Conservation (phyloP, 2,797 vertebrate species). For the Denticeps clupeoides region DNA sequence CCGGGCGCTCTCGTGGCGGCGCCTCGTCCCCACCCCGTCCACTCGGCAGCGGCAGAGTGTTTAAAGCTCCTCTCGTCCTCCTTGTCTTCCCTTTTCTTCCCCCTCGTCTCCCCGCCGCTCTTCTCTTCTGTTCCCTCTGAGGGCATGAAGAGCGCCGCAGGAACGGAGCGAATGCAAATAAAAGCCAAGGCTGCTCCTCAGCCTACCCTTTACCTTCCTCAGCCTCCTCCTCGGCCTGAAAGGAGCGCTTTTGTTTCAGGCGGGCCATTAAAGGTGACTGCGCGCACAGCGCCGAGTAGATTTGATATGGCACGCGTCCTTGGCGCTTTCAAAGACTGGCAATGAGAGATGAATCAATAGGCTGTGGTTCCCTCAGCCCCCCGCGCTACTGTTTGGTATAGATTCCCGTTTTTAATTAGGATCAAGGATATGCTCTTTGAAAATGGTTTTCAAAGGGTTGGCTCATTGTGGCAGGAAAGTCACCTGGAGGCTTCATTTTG, state of each 20-base stretch:
- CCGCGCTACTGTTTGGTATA: constrained; percentile 39
- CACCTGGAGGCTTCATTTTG: not conserved
- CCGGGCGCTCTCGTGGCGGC: constrained; percentile 3
- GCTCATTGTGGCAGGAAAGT: constrained; percentile 32
- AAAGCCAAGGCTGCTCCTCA: constrained; percentile 33
- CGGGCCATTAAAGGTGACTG: constrained; percentile 41
- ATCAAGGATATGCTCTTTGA: constrained; percentile 43
- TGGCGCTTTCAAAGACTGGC: constrained; percentile 54
- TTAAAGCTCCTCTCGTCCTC: constrained; percentile 17
- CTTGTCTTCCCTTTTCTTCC: constrained; percentile 37
- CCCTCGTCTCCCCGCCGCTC: constrained; percentile 30
- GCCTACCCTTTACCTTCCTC: constrained; percentile 21
- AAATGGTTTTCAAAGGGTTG: constrained; percentile 13
- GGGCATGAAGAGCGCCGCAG: constrained; percentile 30
- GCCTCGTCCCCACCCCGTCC: constrained; percentile 3
- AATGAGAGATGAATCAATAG: constrained; percentile 55
- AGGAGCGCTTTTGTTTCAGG: constrained; percentile 49
- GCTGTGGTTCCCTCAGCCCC: constrained; percentile 37
- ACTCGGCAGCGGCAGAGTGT: constrained; percentile 1
- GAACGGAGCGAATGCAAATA: constrained; percentile 32
- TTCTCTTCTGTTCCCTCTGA: constrained; percentile 6
- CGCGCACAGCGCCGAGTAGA: constrained; percentile 39
- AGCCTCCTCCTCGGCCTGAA: constrained; percentile 34
- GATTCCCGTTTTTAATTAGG: constrained; percentile 49
- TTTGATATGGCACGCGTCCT: constrained; percentile 58